A percentile compares a stretch with the other conserved stretches of the same genome.
phyloP scores from a whole-genome alignment of 2,888 invertebrate genomes.

The Biston stratarius region DNA sequence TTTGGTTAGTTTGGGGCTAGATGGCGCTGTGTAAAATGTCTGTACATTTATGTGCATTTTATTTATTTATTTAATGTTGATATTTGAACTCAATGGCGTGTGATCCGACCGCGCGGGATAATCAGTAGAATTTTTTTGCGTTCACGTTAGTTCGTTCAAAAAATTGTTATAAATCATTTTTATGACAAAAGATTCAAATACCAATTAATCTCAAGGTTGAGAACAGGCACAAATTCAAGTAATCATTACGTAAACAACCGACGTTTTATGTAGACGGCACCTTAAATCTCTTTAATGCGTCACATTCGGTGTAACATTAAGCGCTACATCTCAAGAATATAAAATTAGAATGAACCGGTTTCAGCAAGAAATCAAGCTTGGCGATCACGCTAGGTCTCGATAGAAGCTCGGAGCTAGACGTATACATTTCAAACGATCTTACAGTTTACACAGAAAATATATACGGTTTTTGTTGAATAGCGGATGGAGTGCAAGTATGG shows the following conservation, averaged over 20 bases:
- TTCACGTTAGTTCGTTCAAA: too few relatives aligned
- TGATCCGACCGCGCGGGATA: too few relatives aligned
- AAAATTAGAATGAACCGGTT: slow-evolving; percentile 35
- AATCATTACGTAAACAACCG: slow-evolving; percentile 44
- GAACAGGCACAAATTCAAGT: slow-evolving; percentile 30
- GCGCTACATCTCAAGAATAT: slow-evolving; percentile 37
- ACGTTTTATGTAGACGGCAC: slow-evolving; percentile 41
- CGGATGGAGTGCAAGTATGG: too few relatives aligned
- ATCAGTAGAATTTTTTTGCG: too few relatives aligned
- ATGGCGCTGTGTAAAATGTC: too few relatives aligned
- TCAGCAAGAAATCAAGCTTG: slow-evolving; percentile 12
- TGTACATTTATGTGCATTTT: too few relatives aligned
- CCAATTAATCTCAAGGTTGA: slow-evolving; percentile 7
- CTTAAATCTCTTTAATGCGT: slow-evolving; percentile 45
- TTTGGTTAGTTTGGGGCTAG: too few relatives aligned
- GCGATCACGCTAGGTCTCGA: not conserved
- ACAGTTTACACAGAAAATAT: not conserved
- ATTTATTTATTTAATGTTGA: too few relatives aligned
- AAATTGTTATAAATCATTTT: not conserved
- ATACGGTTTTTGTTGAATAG: too few relatives aligned
- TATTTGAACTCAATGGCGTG: too few relatives aligned
- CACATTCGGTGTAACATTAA: slow-evolving; percentile 42
- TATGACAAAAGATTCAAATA: not conserved
- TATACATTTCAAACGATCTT: not conserved
- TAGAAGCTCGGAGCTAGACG: not conserved